phyloP scores from a whole-genome alignment of 1,140 invertebrate species.

The Sipha flava region DNA sequence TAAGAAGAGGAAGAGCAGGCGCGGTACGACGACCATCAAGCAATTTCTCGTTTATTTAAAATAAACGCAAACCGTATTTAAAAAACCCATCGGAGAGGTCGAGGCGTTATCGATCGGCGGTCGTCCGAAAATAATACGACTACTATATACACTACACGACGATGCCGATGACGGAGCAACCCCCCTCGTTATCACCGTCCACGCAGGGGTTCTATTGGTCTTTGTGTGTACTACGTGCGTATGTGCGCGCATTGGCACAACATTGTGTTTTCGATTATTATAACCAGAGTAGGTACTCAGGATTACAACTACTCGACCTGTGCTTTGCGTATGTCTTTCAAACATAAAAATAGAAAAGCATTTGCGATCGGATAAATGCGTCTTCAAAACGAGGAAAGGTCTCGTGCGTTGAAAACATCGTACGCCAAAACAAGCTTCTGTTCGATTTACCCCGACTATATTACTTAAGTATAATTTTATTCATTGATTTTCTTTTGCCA shows the following conservation, averaged over 20 bases:
- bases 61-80: neutral
- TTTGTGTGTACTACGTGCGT: neutral
- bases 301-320: no score
- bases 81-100: slow-evolving; percentile 8
- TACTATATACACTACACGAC: neutral
- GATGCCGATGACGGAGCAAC: neutral
- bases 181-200: neutral
- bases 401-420: no score
- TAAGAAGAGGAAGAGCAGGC: neutral
- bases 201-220: neutral
- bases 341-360: no score
- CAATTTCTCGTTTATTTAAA: slow-evolving; percentile 12
- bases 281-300: neutral
- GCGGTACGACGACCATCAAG: neutral
- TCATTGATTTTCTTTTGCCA: no score
- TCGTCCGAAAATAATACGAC: slow-evolving; percentile 30
- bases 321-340: no score
- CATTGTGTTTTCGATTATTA: neutral
- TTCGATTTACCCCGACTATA: no score
- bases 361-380: no score
- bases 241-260: no score
- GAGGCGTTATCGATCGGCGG: slow-evolving; percentile 30
- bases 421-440: no score
- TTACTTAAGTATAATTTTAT: no score
- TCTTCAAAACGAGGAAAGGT: no score